Conservation (phyloP, 2,113 vertebrate species). For the Antennarius striatus region DNA sequence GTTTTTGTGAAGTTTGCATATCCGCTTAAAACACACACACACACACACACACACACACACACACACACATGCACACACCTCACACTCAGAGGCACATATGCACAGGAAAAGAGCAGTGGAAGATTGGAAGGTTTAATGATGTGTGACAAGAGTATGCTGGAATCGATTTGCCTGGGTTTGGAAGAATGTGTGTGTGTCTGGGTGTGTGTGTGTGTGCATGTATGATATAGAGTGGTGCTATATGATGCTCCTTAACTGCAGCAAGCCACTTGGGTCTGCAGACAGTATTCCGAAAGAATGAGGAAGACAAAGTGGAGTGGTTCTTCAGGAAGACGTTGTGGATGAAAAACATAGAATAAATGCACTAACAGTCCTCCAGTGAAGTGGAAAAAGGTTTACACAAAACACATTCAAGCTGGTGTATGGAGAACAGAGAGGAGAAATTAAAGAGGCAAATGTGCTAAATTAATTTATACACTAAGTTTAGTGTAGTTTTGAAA, state of each 20-base stretch:
- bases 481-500: too few species aligned
- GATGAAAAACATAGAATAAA: conserved; percentile 11
- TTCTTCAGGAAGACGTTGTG: conserved; percentile 8
- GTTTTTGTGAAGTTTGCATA: conserved; percentile 34
- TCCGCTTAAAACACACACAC: conserved; percentile 31
- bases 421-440: neutral
- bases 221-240: conserved; percentile 10
- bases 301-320: conserved; percentile 15
- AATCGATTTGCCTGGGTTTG: conserved; percentile 60
- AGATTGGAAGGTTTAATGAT: conserved; percentile 67
- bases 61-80: neutral
- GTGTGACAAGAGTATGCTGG: conserved; percentile 62
- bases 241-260: conserved; percentile 29
- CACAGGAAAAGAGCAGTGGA: conserved; percentile 45
- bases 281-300: conserved; percentile 22
- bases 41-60: conserved; percentile 15
- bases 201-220: conserved; percentile 6
- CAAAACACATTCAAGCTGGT: neutral
- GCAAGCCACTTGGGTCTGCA: conserved; percentile 7
- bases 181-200: conserved; percentile 18
- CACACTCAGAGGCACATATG: conserved; percentile 10
- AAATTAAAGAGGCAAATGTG: neutral
- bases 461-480: too few species aligned
- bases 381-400: conserved; percentile 3
- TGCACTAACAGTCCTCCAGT: conserved; percentile 21